Percentiles rank a stretch among this genome's conserved stretches.
phyloP scores from a whole-genome alignment of 2,888 invertebrate species.

The Tiphia femorata region DNA sequence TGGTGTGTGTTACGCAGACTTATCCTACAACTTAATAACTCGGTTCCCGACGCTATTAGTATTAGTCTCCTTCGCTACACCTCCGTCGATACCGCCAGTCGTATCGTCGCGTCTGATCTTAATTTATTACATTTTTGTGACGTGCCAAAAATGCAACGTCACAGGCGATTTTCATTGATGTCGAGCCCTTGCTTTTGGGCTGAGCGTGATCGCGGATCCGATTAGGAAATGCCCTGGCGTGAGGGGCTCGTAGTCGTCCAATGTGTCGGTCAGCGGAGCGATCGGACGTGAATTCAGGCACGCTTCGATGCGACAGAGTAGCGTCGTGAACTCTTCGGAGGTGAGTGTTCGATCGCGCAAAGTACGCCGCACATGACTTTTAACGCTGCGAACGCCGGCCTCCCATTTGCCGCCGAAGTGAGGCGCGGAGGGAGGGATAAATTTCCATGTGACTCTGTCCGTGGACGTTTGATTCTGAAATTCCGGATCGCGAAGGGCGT shows the following conservation, averaged over 20 bases:
- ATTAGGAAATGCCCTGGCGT: conserved; percentile 6
- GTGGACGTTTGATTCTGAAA: neutral
- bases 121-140: too few species aligned
- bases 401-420: conserved; percentile 11
- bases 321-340: conserved; percentile 1
- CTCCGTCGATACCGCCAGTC: too few species aligned
- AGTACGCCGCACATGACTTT: neutral
- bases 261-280: neutral
- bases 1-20: too few species aligned
- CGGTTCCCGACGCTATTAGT: too few species aligned
- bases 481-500: neutral
- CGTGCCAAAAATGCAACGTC: too few species aligned
- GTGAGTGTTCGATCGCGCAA: neutral
- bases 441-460: neutral
- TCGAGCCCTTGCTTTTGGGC: neutral
- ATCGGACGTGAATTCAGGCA: conserved; percentile 8
- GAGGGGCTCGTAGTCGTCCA: neutral
- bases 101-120: too few species aligned
- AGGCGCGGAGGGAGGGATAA: neutral
- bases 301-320: conserved; percentile 3
- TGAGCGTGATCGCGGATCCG: too few species aligned
- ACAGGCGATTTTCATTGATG: neutral
- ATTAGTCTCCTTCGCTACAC: too few species aligned
- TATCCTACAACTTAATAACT: too few species aligned
- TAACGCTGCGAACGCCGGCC: conserved; percentile 1